These are phyloP conservation scores for Parthenolecanium corni DNA, from an alignment of 2,888 invertebrate species.

Conservation along the genomic window DNA sequence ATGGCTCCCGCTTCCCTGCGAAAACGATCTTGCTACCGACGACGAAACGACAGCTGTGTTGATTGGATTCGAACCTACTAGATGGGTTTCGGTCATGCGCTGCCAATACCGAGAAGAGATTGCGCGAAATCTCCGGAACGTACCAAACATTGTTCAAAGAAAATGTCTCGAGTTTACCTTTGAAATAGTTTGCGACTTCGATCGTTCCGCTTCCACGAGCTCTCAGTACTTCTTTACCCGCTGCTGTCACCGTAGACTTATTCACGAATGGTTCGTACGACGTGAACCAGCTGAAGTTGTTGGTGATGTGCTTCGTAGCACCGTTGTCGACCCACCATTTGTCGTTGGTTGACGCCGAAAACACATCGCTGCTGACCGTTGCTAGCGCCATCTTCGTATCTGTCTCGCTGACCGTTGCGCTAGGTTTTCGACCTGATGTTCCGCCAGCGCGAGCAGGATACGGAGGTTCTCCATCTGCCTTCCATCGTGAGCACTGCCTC, in stretches of 20 bases:
- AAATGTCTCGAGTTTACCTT: not conserved
- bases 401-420: constrained; percentile 7
- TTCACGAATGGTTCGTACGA: not conserved
- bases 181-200: not conserved
- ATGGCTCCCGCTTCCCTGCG: not conserved
- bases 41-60: constrained; percentile 13
- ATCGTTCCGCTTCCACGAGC: constrained; percentile 5
- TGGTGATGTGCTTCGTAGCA: constrained; percentile 35
- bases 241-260: not conserved
- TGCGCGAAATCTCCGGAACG: constrained; percentile 34
- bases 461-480: constrained; percentile 33
- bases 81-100: constrained; percentile 32
- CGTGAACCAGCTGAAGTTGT: constrained; percentile 30
- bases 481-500: constrained; percentile 33
- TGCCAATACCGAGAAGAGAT: constrained; percentile 35
- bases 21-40: not conserved
- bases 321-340: constrained; percentile 37
- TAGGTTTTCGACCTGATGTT: not conserved
- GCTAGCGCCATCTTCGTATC: constrained; percentile 27
- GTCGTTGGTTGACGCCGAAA: constrained; percentile 10
- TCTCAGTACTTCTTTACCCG: not conserved
- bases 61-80: constrained; percentile 32
- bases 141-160: constrained; percentile 29
- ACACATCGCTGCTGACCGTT: constrained; percentile 31
- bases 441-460: not conserved